Base-by-base conservation (phyloP, 2,797 vertebrate species). In the Hybognathus amarus region DNA sequence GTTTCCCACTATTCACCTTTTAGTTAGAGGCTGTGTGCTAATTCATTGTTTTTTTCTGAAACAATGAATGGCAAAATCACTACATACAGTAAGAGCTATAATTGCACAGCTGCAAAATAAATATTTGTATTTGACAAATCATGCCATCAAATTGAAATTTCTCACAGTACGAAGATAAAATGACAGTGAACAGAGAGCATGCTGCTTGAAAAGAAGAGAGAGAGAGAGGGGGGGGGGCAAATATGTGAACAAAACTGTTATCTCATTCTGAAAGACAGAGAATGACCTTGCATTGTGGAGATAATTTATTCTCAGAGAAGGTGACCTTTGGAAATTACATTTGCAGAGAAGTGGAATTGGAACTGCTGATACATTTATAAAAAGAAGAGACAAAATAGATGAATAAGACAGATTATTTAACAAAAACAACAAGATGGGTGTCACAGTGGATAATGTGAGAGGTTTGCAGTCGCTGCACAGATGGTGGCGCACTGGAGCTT, bases 301-400 rank as follows among this genome's bases (percentile, higher is more conserved):
- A 87, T 88, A 88, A 88, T 89, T 90, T 85, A 83, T 85, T 90
- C 91, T 85, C 0, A 83, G 89, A 79, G 85, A 89, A 88, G 24
- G 66, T 89, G 90, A 87, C 88, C 90, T 91, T 90, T 91, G 88
- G 85, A 92, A 92, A 92, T 93, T 86, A 83, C 87, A 92, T 93
- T 91, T 90, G 90, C 88, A 88, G 89, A 54, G 73, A 83, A 76
- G 67, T 47, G 61, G 77, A 74, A 86, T 80, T 78, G 83, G 69
- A 84, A 83, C 77, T 63, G 77, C 67, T 77, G 81, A 83, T 83
- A 81, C 79, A 78, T 66, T 68, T 80, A 82, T 73, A 70, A 47
- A 85, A 84, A 83, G 83, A 85, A 79, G 73, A 75, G 33, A 82
- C 12, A 79, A 78, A 82, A 80, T 52, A 73, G 20, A 87, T 80